Percentiles rank a stretch among this genome's conserved stretches.
These are phyloP conservation scores for Rhynchopsitta pachyrhyncha DNA, from an alignment of 2,113 vertebrate species.

Conservation along the genomic window DNA sequence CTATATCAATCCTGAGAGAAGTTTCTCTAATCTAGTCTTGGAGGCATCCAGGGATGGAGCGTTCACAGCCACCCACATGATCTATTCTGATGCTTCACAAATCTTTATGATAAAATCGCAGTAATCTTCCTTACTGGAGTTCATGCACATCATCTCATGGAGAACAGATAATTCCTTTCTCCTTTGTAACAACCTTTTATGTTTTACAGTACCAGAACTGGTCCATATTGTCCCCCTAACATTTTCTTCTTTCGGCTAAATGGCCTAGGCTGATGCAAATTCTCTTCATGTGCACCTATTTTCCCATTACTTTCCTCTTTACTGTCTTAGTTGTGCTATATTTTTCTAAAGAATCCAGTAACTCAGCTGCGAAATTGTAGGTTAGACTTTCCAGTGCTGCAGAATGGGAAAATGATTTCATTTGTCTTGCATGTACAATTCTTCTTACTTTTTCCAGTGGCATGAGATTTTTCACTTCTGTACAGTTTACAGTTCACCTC, in stretches of 20 bases:
- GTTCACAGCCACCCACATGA: background rate
- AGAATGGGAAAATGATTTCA: background rate
- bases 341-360: background rate
- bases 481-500: background rate
- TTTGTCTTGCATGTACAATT: background rate
- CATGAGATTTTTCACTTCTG: background rate
- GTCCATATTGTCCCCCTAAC: background rate
- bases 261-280: background rate
- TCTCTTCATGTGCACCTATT: background rate
- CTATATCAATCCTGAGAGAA: background rate
- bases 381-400: background rate
- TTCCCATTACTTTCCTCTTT: background rate
- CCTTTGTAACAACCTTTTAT: background rate
- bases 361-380: background rate
- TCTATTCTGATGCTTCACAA: background rate
- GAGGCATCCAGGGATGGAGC: background rate
- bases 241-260: background rate
- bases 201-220: background rate
- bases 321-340: background rate
- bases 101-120: background rate
- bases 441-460: background rate
- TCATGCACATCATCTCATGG: background rate
- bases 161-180: background rate
- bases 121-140: background rate
- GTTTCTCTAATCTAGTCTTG: background rate